Percentiles rank a stretch among this genome's conserved stretches.
phyloP scores from a whole-genome alignment of 2,797 vertebrate genomes.

The Siniperca undulata region DNA sequence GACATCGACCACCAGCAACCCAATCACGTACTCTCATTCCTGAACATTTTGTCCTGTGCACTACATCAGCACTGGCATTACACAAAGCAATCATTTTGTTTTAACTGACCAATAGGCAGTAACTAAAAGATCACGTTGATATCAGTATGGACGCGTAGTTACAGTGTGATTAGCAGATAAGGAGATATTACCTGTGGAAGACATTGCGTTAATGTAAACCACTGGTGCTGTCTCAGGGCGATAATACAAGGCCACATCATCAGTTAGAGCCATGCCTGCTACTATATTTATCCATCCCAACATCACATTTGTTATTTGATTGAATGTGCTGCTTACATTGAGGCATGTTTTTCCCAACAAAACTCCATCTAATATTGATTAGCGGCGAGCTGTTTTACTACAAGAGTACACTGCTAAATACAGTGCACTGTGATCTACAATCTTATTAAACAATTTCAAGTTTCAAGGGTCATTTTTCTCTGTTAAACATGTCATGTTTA shows the following conservation, averaged over 20 bases:
- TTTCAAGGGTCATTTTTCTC: slow-evolving; percentile 64
- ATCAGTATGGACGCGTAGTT: not conserved
- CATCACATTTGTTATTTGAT: slow-evolving; percentile 39
- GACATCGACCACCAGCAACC: slow-evolving; percentile 8
- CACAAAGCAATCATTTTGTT: slow-evolving; percentile 2
- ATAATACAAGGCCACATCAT: slow-evolving; percentile 3
- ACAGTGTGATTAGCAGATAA: slow-evolving; percentile 18
- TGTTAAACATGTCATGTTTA: slow-evolving; percentile 47
- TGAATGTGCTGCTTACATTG: slow-evolving; percentile 46
- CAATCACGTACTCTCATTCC: not conserved
- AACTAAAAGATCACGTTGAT: slow-evolving; percentile 14
- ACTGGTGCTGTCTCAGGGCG: slow-evolving; percentile 26
- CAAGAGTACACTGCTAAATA: slow-evolving; percentile 30
- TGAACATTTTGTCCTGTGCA: slow-evolving; percentile 22
- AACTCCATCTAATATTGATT: slow-evolving; percentile 54
- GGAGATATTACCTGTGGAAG: slow-evolving; percentile 14
- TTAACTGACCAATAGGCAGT: not conserved
- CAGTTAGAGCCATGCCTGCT: slow-evolving; percentile 10
- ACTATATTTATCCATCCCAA: slow-evolving; percentile 39
- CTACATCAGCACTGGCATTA: not conserved
- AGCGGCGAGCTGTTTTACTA: slow-evolving; percentile 1
- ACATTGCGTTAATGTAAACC: slow-evolving; percentile 53
- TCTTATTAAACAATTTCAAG: slow-evolving; percentile 45
- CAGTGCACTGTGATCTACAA: slow-evolving; percentile 12
- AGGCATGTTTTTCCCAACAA: slow-evolving; percentile 35